Base-by-base conservation (phyloP, 2,797 vertebrate species). In the Falco berigora region DNA sequence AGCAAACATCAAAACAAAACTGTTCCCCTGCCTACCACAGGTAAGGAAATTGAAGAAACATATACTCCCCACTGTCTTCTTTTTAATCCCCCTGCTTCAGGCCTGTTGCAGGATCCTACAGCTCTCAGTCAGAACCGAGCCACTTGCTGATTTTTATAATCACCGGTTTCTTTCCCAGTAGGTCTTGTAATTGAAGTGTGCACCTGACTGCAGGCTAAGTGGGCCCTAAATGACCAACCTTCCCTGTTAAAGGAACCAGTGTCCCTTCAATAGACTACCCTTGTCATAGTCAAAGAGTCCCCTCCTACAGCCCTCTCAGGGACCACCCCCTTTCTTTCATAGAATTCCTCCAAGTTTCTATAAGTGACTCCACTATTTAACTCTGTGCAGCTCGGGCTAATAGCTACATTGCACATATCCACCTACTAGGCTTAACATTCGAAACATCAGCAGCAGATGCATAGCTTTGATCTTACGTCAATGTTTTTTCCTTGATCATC, bases 141-240 rank as follows among this genome's bases (percentile, higher is more conserved):
- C 75, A 46, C 76, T 91, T 91, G 74, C 94, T 76, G 91, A 19
- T 76, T 88, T 90, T 85, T 80, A 63, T 93, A 85, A 90, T 91
- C 83, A 85, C 44, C 8, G 2, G 28, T 55, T 91, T 78, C 84
- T 77, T 80, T 77, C 76, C 36, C 61, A 74, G 61, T 69, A 82
- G 50, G 56, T 81, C 66, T 81, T 44, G 46, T 78, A 91, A 88
- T 74, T 88, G 66, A 86, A 91, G n/a, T 59, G 36, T 81, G 40
- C 56, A 30, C 28, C 61, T 74, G 55, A 30, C 84, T 81, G 71
- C 52, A 77, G 61, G 84, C 84, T 85, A 85, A 84, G 64, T 12
- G 28, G 67, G 14, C 14, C 61, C 46, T 88, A 66, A 82, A 74
- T 30, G 36, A 16, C 32, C 66, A 55, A 24, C 30, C 25, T 81